These are phyloP conservation scores for Halictus quadricinctus DNA, from an alignment of 2,888 invertebrate genomes.

Conservation along the genomic window DNA sequence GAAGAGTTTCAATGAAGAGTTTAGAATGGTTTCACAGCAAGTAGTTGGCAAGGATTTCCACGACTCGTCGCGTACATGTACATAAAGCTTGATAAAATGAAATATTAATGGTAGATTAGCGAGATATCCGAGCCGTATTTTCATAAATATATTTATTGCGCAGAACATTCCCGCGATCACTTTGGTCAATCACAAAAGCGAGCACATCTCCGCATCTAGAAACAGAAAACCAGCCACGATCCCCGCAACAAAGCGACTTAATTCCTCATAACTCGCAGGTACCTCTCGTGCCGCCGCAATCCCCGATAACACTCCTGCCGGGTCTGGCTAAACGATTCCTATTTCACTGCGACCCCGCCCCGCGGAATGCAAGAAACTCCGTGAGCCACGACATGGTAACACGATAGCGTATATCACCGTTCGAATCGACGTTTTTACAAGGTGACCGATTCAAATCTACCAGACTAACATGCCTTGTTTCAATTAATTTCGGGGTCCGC, in stretches of 20 bases:
- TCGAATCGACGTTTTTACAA: conserved; percentile 42
- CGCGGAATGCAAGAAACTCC: not conserved
- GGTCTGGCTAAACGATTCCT: conserved; percentile 22
- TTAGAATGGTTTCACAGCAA: not conserved
- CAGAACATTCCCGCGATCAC: not conserved
- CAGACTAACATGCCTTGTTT: conserved; percentile 31
- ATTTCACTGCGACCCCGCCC: conserved; percentile 9
- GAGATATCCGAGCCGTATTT: not conserved
- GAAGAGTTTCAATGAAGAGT: not conserved
- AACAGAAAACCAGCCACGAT: not conserved
- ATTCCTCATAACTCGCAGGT: conserved; percentile 11
- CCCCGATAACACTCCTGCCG: not conserved
- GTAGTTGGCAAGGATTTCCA: not conserved
- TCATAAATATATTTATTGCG: not conserved
- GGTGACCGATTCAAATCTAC: conserved; percentile 28
- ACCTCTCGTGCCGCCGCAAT: not conserved
- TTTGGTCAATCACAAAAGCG: not conserved
- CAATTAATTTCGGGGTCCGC: conserved; percentile 36
- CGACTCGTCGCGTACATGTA: not conserved
- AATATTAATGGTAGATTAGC: not conserved
- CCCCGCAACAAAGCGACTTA: not conserved
- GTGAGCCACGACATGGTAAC: not conserved
- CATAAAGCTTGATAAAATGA: not conserved
- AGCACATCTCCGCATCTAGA: not conserved
- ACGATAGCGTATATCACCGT: conserved; percentile 26